Evolutionary conservation across 2,113 vertebrate species (phyloP).

Genomic region (Emberiza fucata): DNA sequence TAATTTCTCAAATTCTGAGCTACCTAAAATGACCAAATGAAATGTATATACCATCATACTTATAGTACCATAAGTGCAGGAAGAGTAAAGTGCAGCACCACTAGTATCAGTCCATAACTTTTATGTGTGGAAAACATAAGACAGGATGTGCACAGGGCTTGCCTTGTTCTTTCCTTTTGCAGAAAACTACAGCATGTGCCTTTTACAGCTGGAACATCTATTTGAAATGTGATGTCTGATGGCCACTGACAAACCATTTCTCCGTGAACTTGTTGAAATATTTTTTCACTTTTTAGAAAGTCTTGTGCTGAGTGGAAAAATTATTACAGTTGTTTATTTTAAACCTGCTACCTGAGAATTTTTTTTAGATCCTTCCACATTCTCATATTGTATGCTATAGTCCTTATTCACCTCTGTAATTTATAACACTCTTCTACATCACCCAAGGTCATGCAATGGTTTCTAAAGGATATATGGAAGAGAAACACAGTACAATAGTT

Average conservation of each 20-base stretch:
- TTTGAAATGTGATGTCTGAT: not conserved
- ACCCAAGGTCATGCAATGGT: not conserved
- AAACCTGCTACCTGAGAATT: not conserved
- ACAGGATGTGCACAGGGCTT: not conserved
- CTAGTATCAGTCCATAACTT: not conserved
- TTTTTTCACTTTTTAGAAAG: not conserved
- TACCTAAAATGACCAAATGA: not conserved
- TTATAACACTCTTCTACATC: not conserved
- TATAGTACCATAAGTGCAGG: not conserved
- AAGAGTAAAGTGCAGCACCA: not conserved
- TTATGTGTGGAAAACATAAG: not conserved
- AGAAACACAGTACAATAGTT: not conserved
- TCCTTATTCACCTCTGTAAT: not conserved
- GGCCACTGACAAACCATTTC: not conserved
- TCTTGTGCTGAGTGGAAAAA: not conserved
- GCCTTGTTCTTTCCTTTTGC: not conserved
- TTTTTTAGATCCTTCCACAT: not conserved
- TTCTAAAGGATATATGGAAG: not conserved
- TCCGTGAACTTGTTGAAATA: not conserved
- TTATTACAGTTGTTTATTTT: not conserved
- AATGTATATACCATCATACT: not conserved
- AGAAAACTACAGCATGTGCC: not conserved
- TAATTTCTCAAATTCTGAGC: not conserved
- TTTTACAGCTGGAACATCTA: not conserved
- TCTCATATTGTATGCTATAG: not conserved